Conservation (phyloP, 2,888 invertebrate genomes). For the Hirtodrosophila cameraria region DNA sequence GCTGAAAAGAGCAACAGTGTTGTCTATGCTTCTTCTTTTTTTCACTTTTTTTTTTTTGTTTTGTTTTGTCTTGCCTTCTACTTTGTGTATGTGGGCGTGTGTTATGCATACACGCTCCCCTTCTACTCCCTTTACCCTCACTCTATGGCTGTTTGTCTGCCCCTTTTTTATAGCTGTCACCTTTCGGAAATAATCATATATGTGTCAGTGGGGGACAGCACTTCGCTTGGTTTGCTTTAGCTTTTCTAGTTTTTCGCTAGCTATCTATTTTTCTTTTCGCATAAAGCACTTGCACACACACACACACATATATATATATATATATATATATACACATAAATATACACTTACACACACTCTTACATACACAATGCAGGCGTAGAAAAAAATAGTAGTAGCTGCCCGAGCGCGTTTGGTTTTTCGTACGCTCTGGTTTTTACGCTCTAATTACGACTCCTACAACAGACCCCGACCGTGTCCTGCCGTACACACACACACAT, state of each 20-base stretch:
- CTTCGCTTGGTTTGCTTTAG: constrained; percentile 77
- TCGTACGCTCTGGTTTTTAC: constrained; percentile 83
- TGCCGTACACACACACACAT: constrained; percentile 6
- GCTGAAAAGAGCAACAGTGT: constrained; percentile 75
- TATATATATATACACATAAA: constrained; percentile 13
- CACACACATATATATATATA: constrained; percentile 12
- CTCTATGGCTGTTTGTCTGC: constrained; percentile 44
- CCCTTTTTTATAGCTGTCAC: constrained; percentile 77
- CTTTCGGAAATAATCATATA: constrained; percentile 80
- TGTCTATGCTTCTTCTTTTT: constrained; percentile 30
- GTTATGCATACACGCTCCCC: background rate
- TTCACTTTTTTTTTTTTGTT: too few species aligned
- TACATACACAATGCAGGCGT: constrained; percentile 22
- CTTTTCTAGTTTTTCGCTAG: constrained; percentile 74
- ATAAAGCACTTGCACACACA: constrained; percentile 65
- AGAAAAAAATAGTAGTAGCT: constrained; percentile 68
- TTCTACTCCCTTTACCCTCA: background rate
- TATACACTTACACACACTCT: constrained; percentile 7
- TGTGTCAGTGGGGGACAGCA: constrained; percentile 74
- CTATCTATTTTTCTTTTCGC: constrained; percentile 77
- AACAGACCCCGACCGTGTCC: constrained; percentile 32
- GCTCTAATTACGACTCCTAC: constrained; percentile 82
- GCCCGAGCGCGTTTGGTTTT: constrained; percentile 76
- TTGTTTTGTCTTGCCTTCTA: constrained; percentile 59
- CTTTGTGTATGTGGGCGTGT: constrained; percentile 44